Evolutionary conservation across 1,140 invertebrate genomes (phyloP).

Genomic region (Tetragnatha versicolor): DNA sequence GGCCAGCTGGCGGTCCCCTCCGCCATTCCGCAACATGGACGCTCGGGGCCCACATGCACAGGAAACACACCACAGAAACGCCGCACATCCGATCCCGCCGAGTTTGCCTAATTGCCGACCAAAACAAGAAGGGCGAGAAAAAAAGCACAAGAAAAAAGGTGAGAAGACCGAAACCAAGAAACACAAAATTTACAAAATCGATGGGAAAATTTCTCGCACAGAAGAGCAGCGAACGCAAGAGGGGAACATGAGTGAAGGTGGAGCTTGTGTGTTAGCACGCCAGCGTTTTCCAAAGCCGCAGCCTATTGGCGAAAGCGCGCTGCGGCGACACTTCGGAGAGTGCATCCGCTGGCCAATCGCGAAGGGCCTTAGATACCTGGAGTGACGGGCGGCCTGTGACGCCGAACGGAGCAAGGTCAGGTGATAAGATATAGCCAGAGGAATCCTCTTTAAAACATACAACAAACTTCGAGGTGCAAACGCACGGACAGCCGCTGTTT

Average conservation of each 20-base stretch:
- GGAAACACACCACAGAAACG: constrained; percentile 43
- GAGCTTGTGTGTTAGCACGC: constrained; percentile 43
- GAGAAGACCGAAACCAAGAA: constrained; percentile 16
- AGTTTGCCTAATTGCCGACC: constrained; percentile 9
- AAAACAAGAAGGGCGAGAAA: constrained; percentile 16
- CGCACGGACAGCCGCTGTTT: too few species aligned
- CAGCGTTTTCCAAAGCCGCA: constrained; percentile 12
- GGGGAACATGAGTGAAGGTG: constrained; percentile 36
- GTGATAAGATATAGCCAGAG: constrained; percentile 56
- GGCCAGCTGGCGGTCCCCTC: constrained; percentile 7
- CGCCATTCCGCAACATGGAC: constrained; percentile 50
- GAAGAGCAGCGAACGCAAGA: constrained; percentile 46
- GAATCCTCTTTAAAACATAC: too few species aligned
- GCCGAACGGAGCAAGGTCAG: constrained; percentile 51
- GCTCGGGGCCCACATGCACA: constrained; percentile 43
- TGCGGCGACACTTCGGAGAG: constrained; percentile 40
- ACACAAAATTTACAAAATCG: constrained; percentile 43
- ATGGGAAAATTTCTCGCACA: constrained; percentile 35
- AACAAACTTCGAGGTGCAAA: too few species aligned
- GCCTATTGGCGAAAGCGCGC: constrained; percentile 14
- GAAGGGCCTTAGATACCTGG: constrained; percentile 12
- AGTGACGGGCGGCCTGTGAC: constrained; percentile 21
- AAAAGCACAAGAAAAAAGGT: background rate
- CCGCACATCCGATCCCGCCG: background rate
- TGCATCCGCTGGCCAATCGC: constrained; percentile 34